phyloP scores from a whole-genome alignment of 2,797 vertebrate species.

The Adelosebastes latens region DNA sequence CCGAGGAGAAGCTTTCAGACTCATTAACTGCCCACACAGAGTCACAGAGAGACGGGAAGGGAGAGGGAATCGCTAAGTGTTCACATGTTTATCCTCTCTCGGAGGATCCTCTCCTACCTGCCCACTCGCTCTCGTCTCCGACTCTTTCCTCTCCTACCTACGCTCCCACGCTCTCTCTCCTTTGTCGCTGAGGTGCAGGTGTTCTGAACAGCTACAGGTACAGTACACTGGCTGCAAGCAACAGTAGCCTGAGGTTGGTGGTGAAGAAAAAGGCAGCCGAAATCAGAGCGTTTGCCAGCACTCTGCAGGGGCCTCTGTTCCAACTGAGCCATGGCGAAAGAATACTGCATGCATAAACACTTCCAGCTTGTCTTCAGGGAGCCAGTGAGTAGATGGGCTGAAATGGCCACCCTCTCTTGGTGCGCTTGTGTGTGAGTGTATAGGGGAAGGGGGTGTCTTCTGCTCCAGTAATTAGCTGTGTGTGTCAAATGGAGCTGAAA shows the following conservation, averaged over 20 bases:
- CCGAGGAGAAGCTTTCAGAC: conserved; percentile 76
- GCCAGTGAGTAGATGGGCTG: conserved; percentile 41
- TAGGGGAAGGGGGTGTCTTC: conserved; percentile 21
- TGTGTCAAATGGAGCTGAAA: conserved; percentile 61
- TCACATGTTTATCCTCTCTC: conserved; percentile 78
- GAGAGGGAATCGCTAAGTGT: conserved; percentile 64
- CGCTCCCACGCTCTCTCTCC: conserved; percentile 56
- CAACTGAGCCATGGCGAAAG: conserved; percentile 47
- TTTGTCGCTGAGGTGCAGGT: conserved; percentile 58
- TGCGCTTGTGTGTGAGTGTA: conserved; percentile 21
- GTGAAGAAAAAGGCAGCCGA: conserved; percentile 10
- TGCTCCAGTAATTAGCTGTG: conserved; percentile 56
- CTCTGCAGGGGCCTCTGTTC: conserved; percentile 44
- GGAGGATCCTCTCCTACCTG: conserved; percentile 69
- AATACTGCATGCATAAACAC: conserved; percentile 55
- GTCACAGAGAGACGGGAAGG: conserved; percentile 59
- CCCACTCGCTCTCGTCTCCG: conserved; percentile 67
- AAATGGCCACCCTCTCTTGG: conserved; percentile 49
- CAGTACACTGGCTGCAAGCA: conserved; percentile 16
- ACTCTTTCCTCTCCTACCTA: conserved; percentile 69
- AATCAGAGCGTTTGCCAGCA: conserved; percentile 41
- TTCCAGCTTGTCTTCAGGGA: conserved; percentile 52
- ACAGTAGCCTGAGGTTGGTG: conserved; percentile 22
- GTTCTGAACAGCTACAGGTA: conserved; percentile 42
- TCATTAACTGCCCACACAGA: conserved; percentile 80